A percentile compares a stretch with the other conserved stretches of the same genome.
Conservation (phyloP, 2,888 invertebrate species). For the Epirrhoe alternata region DNA sequence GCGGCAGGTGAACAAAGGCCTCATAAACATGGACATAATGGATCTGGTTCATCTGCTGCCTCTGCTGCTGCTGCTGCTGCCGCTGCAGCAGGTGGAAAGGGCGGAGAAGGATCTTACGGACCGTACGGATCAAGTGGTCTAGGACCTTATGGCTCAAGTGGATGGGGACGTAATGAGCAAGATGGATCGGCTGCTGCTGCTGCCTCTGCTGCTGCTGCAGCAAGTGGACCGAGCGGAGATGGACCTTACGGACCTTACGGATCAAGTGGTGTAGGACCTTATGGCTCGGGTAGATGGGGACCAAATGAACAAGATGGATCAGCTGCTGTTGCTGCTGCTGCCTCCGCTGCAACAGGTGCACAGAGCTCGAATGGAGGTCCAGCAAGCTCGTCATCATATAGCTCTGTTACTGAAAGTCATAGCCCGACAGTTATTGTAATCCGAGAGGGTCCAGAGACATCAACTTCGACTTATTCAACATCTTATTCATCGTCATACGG, state of each 20-base stretch:
- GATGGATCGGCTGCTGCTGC: neutral
- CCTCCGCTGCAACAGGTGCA: neutral
- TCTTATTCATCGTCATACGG: no score
- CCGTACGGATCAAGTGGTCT: neutral
- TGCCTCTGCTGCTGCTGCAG: neutral
- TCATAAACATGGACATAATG: neutral
- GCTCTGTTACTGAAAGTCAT: no score
- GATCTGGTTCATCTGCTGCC: no score
- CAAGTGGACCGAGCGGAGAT: no score
- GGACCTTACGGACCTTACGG: no score
- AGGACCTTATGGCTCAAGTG: neutral
- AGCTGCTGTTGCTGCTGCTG: neutral
- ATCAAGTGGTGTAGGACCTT: no score
- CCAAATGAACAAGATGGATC: no score
- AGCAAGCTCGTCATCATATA: no score
- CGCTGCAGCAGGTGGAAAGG: neutral
- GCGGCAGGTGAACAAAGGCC: neutral
- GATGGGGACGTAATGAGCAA: neutral
- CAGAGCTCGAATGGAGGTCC: neutral
- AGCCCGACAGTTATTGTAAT: neutral
- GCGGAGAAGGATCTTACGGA: neutral
- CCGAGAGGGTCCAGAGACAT: neutral
- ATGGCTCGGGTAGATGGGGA: no score
- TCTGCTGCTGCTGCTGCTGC: neutral
- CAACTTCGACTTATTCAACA: neutral